Percentiles rank a stretch among this genome's conserved stretches.
Conservation (phyloP, 2,888 invertebrate genomes). For the Amphipyra berbera region DNA sequence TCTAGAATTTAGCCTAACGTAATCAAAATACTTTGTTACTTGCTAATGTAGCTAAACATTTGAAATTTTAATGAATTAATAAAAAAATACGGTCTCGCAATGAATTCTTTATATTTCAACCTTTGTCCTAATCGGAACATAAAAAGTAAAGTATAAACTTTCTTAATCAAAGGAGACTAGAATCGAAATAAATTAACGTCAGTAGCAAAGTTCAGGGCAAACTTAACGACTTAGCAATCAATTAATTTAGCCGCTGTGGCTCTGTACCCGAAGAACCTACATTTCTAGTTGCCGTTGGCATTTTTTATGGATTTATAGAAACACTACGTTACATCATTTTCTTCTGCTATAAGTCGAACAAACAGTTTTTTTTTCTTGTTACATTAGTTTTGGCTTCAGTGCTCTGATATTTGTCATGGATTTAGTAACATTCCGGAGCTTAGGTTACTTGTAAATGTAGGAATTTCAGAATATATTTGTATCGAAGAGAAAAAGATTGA, state of each 20-base stretch:
- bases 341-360: too few relatives aligned
- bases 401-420: not conserved
- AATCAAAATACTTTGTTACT: slow-evolving; percentile 1
- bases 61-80: slow-evolving; percentile 22
- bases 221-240: slow-evolving; percentile 41
- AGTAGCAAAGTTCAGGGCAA: slow-evolving; percentile 54
- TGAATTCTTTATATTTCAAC: slow-evolving; percentile 30
- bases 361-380: not conserved
- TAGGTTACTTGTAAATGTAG: too few relatives aligned
- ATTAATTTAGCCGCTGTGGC: slow-evolving; percentile 31
- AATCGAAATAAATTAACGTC: slow-evolving; percentile 62
- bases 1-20: not conserved
- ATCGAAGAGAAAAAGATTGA: too few relatives aligned
- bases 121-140: slow-evolving; percentile 29
- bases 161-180: slow-evolving; percentile 57
- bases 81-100: slow-evolving; percentile 27
- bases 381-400: not conserved
- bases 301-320: slow-evolving; percentile 8
- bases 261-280: not conserved
- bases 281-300: slow-evolving; percentile 5
- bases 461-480: too few relatives aligned
- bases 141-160: slow-evolving; percentile 53
- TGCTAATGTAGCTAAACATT: slow-evolving; percentile 8
- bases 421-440: not conserved
- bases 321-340: too few relatives aligned